Evolutionary conservation across 2,888 invertebrate genomes (phyloP), one percentile per base, ranked within the genome.

Genomic region (Luperina nickerlii): DNA sequence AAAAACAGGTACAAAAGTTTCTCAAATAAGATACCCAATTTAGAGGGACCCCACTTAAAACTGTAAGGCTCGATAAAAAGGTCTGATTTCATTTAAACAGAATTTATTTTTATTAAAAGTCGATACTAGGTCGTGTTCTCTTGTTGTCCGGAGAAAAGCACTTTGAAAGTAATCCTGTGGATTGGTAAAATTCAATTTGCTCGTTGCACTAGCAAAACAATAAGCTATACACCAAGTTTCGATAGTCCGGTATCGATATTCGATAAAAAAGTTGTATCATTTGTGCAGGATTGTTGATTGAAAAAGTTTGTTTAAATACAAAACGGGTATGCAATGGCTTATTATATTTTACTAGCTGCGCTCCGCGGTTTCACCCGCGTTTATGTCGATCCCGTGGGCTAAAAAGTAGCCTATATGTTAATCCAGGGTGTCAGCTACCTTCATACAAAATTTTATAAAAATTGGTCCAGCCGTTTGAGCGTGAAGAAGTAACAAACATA

Each of bases 141-240:
- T 69, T 76, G 71, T 79, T 82, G 81, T 82, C 82, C 85, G 81
- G 69, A 77, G 78, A 79, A 84, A 84, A 74, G 85, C 87, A 88
- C 88, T 89, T 86, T 74, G 77, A 82, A 85, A 84, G 89, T 92
- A 92, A 93, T 92, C 91, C 91, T 85, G 82, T 80, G 91, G 91
- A 92, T 92, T 92, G 91, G 88, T 91, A 78, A 88, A 91, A 92
- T 92, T 92, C 92, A 91, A 93, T 93, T 93, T 93, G 87, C 89
- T 86, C 89, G 83, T 76, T 90, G 91, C 90, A 90, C 84, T 90
- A 89, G 90, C 89, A 90, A 91, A 93, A 93, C 92, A 92, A 91
- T 93, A 92, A 90, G 88, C 90, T 83, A 86, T 87, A 84, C 51
- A 87, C 89, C 84, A 91, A 92, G 89, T 91, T 91, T 83, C 82